These are phyloP conservation scores for Drosophila sp. DNA, from an alignment of 1,140 invertebrate genomes.

Conservation along the genomic window DNA sequence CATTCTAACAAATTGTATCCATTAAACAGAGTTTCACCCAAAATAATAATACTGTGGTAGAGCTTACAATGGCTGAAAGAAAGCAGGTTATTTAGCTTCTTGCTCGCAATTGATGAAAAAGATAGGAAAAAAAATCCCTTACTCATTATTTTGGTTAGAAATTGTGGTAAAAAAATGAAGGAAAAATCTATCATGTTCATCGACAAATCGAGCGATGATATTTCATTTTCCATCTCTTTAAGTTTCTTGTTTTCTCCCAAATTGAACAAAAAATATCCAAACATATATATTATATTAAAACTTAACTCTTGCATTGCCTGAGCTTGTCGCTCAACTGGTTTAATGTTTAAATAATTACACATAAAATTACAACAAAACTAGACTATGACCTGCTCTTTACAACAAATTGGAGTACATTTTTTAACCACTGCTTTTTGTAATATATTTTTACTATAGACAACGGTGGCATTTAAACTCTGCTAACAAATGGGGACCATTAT, in stretches of 20 bases:
- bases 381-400: conserved; percentile 41
- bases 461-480: conserved; percentile 17
- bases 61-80: conserved; percentile 33
- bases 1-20: conserved; percentile 54
- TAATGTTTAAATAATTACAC: conserved; percentile 82
- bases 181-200: conserved; percentile 27
- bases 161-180: conserved; percentile 27
- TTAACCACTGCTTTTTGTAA: not conserved
- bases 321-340: conserved; percentile 61
- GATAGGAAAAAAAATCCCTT: conserved; percentile 38
- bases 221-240: conserved; percentile 69
- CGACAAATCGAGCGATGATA: conserved; percentile 59
- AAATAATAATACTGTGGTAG: conserved; percentile 10
- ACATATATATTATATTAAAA: conserved; percentile 9
- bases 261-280: conserved; percentile 18
- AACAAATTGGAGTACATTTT: conserved; percentile 54
- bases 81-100: conserved; percentile 51
- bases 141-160: conserved; percentile 52
- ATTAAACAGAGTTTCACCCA: conserved; percentile 51
- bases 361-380: conserved; percentile 67
- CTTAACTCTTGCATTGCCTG: conserved; percentile 35
- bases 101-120: not conserved
- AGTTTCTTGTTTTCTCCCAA: conserved; percentile 71
- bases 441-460: conserved; percentile 20
- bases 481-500: conserved; percentile 46